phyloP scores from a whole-genome alignment of 2,888 invertebrate genomes.

The Chirona hameri region DNA sequence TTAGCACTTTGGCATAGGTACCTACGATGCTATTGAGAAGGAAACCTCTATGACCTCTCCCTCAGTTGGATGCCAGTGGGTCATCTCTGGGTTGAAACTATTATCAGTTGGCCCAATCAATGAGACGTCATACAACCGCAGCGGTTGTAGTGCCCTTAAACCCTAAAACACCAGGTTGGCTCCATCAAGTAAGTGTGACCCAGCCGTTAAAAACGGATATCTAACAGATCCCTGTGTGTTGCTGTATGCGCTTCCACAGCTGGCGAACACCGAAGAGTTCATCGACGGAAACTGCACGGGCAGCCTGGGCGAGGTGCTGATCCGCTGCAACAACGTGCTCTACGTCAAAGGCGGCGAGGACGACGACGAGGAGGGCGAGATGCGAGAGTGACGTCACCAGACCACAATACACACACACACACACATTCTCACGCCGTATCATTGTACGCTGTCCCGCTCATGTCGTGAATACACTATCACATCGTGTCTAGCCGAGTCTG shows the following conservation, averaged over 20 bases:
- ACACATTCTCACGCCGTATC: background rate
- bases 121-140: too few species aligned
- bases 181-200: too few species aligned
- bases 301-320: constrained; percentile 92
- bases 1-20: too few species aligned
- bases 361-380: constrained; percentile 76
- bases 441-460: background rate
- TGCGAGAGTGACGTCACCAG: constrained; percentile 36
- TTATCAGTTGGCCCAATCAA: too few species aligned
- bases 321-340: constrained; percentile 91
- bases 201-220: background rate
- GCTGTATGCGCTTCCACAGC: constrained; percentile 51
- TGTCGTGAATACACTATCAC: background rate
- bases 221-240: background rate
- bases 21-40: too few species aligned
- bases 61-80: too few species aligned
- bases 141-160: too few species aligned
- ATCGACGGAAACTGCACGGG: constrained; percentile 89
- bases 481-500: background rate
- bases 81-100: too few species aligned
- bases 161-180: too few species aligned
- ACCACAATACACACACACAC: too few species aligned
- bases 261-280: constrained; percentile 96
- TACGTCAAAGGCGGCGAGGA: constrained; percentile 93
- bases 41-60: too few species aligned